These are phyloP conservation scores for Oophaga pumilio DNA, from an alignment of 2,113 vertebrate genomes.

Conservation along the genomic window DNA sequence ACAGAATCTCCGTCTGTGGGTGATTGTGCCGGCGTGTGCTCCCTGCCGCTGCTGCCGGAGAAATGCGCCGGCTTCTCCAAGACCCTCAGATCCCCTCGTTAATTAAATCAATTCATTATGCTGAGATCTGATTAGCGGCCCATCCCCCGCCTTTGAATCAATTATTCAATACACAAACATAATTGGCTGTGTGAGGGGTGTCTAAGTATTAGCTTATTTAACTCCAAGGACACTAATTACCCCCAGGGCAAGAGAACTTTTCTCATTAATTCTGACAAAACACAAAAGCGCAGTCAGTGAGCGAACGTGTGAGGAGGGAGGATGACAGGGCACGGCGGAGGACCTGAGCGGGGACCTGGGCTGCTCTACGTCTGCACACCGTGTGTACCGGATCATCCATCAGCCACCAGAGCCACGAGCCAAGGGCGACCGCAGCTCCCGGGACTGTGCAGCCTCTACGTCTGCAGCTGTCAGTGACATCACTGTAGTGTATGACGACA, in stretches of 20 bases:
- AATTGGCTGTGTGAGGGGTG: constrained; percentile 99
- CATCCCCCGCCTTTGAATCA: constrained; percentile 99
- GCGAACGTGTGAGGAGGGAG: constrained; percentile 65
- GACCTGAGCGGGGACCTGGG: too few relatives aligned
- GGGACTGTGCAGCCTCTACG: too few relatives aligned
- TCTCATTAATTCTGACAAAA: constrained; percentile 99
- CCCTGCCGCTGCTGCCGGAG: constrained; percentile 79
- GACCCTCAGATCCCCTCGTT: constrained; percentile 99
- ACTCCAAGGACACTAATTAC: constrained; percentile 99
- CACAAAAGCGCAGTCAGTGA: constrained; percentile 97
- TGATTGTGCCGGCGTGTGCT: constrained; percentile 62
- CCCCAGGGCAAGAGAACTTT: constrained; percentile 99
- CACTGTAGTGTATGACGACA: too few relatives aligned
- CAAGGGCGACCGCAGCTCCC: too few relatives aligned
- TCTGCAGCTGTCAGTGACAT: too few relatives aligned
- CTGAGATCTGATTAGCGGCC: constrained; percentile 99
- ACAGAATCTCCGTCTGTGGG: constrained; percentile 67
- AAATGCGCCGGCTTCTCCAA: constrained; percentile 94
- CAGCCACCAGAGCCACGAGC: too few relatives aligned
- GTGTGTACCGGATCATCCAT: too few relatives aligned
- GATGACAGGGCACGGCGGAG: constrained; percentile 55
- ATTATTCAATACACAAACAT: constrained; percentile 99
- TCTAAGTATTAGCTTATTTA: constrained; percentile 99
- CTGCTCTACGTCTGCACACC: too few relatives aligned
- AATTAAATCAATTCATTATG: constrained; percentile 99